Evolutionary conservation across 2,888 invertebrate species (phyloP).

Genomic region (Catocala sponsa): DNA sequence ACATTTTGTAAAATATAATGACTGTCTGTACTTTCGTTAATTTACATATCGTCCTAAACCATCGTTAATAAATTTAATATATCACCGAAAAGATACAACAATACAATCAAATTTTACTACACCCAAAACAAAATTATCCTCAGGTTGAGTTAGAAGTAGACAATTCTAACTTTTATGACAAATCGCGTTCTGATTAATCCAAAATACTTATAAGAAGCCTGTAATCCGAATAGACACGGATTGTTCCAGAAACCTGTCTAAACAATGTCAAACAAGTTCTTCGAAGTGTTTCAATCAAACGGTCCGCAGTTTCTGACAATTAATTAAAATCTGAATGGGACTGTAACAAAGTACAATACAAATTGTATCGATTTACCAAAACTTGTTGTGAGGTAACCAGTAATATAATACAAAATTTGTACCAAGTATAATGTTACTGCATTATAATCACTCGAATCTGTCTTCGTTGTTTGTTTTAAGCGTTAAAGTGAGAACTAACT

Average conservation of each 20-base stretch:
- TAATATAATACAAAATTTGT: conserved; percentile 47
- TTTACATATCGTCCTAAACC: background rate
- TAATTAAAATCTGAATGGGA: conserved; percentile 77
- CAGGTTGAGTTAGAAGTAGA: conserved; percentile 15
- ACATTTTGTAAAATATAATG: too few relatives aligned
- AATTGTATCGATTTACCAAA: conserved; percentile 66
- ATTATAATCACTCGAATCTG: conserved; percentile 27
- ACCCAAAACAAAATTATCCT: conserved; percentile 29
- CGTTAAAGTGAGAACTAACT: conserved; percentile 14
- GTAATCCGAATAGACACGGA: conserved; percentile 62
- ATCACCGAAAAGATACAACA: conserved; percentile 24
- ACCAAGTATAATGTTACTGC: conserved; percentile 32
- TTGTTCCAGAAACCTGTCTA: conserved; percentile 69
- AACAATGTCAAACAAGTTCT: conserved; percentile 78
- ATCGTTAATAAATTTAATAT: conserved; percentile 13
- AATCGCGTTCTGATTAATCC: conserved; percentile 55
- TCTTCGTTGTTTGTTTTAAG: conserved; percentile 31
- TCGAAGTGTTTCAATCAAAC: conserved; percentile 77
- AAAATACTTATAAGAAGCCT: conserved; percentile 55
- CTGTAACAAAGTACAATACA: conserved; percentile 66
- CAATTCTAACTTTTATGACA: conserved; percentile 43
- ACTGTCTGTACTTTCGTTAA: too few relatives aligned
- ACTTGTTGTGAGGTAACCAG: conserved; percentile 48
- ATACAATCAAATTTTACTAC: conserved; percentile 33
- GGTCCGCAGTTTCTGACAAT: conserved; percentile 72